These are phyloP conservation scores for Cossypha heuglini DNA, from an alignment of 2,797 vertebrate species.

Conservation along the genomic window DNA sequence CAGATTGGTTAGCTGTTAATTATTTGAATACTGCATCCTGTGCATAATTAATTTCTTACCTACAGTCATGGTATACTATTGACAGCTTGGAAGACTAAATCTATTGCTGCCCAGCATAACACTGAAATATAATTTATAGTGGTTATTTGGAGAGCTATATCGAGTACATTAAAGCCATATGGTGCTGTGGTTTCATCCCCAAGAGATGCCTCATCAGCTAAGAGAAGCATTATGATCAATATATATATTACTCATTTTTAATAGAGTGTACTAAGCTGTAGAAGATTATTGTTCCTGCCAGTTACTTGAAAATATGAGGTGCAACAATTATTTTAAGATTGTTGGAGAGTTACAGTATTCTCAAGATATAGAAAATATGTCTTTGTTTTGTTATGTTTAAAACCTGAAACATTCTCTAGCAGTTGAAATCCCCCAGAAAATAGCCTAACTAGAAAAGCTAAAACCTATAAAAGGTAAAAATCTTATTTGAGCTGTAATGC, in stretches of 20 bases:
- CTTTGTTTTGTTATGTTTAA: conserved; percentile 29
- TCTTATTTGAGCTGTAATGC: background rate
- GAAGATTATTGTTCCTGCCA: conserved; percentile 59
- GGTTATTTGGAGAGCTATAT: conserved; percentile 56
- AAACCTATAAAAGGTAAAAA: conserved; percentile 40
- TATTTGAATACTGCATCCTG: conserved; percentile 19
- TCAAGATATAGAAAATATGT: conserved; percentile 43
- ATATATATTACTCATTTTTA: conserved; percentile 56
- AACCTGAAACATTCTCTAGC: background rate
- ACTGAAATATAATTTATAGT: conserved; percentile 62
- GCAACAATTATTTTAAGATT: conserved; percentile 62
- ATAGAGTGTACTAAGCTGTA: conserved; percentile 48
- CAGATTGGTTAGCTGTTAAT: background rate
- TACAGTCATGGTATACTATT: conserved; percentile 2
- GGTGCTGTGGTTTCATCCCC: conserved; percentile 50
- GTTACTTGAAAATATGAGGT: conserved; percentile 58
- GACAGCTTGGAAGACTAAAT: conserved; percentile 28
- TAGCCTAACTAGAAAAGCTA: background rate
- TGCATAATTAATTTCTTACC: conserved; percentile 39
- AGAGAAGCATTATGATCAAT: conserved; percentile 55
- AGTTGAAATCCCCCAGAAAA: background rate
- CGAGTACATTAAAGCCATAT: conserved; percentile 61
- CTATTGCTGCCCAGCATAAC: conserved; percentile 27
- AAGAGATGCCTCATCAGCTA: conserved; percentile 58
- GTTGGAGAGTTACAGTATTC: conserved; percentile 34